Percentiles rank a stretch among this genome's conserved stretches.
Conservation (phyloP, 1,140 invertebrate genomes). For the Melipona quadrifasciata region DNA sequence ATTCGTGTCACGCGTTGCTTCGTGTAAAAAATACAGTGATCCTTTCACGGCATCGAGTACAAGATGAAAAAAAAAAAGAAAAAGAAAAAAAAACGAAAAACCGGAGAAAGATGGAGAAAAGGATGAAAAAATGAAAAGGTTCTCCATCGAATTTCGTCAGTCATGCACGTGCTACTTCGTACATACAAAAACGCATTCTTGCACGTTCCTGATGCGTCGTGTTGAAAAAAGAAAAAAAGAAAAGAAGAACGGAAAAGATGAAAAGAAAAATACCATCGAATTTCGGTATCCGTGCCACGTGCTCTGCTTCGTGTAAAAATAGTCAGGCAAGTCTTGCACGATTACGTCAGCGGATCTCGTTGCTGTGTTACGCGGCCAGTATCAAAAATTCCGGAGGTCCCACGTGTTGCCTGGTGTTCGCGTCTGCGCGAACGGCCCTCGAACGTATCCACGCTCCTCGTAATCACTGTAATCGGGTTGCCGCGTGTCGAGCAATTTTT, state of each 20-base stretch:
- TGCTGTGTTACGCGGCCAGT: constrained; percentile 7
- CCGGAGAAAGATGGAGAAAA: background rate
- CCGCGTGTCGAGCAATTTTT: background rate
- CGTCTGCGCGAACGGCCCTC: constrained; percentile 50
- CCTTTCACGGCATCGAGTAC: too few relatives aligned
- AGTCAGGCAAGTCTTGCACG: constrained; percentile 29
- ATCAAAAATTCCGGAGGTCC: constrained; percentile 42
- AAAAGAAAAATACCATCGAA: background rate
- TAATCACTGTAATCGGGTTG: constrained; percentile 12
- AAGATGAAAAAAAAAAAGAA: too few relatives aligned
- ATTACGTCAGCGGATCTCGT: constrained; percentile 59
- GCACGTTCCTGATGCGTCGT: too few relatives aligned
- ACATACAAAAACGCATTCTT: too few relatives aligned
- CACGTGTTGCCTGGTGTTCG: constrained; percentile 5
- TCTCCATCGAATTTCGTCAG: too few relatives aligned
- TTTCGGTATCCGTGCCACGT: constrained; percentile 47
- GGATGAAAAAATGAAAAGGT: too few relatives aligned
- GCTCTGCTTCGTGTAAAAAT: constrained; percentile 46
- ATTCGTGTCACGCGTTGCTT: too few relatives aligned
- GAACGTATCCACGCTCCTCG: background rate
- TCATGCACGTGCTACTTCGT: too few relatives aligned
- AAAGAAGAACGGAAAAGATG: background rate
- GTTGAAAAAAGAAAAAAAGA: too few relatives aligned
- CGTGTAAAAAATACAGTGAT: too few relatives aligned
- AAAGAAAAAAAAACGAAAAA: too few relatives aligned